Evolutionary conservation across 2,797 vertebrate genomes (phyloP), one percentile per base, ranked within the genome.

Genomic region (Luscinia luscinia): DNA sequence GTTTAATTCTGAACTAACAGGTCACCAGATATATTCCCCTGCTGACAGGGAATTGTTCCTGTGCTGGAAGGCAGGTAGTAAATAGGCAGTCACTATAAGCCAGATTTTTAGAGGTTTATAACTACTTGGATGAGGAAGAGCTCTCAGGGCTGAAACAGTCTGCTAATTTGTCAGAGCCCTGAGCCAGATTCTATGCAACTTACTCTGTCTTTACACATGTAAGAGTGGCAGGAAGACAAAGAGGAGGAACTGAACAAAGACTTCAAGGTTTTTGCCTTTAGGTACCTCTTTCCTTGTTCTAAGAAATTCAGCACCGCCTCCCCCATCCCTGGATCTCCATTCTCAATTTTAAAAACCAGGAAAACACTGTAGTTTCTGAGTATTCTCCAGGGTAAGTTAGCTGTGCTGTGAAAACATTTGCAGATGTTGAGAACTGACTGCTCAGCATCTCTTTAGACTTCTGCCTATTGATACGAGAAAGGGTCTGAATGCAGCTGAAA

Each of bases 351-450:
- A 26, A 6, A 24, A 23, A 22, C 18, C 4, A 66, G 11, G 5
- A 6, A 32, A 63, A 80, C 49, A 40, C 27, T 76, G 64, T 46
- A 76, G 32, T 73, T 84, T 87, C 55, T 61, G 90, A 72, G 51
- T 51, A 15, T 64, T 94, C 94, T 92, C 94, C 61, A 66, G 91
- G 61, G 85, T 74, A 72, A 92, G 84, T 54, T 55, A 82, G 64
- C 52, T 88, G 45, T 68, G 74, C 85, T 77, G 57, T 80, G 76
- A 82, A 94, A 95, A 90, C 20, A 75, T 52, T 51, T 94, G 91
- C 95, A 97, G 96, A 95, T 94, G 95, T 90, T 54, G 46, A 92
- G 54, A 94, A 95, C 26, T 1, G 0, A 68, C 80, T 80, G 82
- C 54, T 90, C 91, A 64, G 77, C 83, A 94, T 89, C 89, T 92